A percentile compares a stretch with the other conserved stretches of the same genome.
phyloP scores from a whole-genome alignment of 2,888 invertebrate genomes.

The Embidobia sp. region DNA sequence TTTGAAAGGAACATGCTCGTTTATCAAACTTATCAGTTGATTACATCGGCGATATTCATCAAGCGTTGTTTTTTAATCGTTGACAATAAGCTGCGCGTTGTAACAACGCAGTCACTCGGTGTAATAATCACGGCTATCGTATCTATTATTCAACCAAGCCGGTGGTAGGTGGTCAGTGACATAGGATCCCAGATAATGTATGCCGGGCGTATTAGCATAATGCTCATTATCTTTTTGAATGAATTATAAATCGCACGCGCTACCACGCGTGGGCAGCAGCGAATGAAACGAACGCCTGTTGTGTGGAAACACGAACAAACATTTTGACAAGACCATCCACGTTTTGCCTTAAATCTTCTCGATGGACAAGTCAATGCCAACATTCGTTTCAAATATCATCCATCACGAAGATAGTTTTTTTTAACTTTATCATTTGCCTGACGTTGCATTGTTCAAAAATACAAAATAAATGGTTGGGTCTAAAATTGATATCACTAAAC shows the following conservation, averaged over 20 bases:
- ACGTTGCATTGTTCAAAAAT: too few species aligned
- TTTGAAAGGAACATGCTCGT: too few species aligned
- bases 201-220: conserved; percentile 75
- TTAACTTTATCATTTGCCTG: too few species aligned
- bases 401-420: conserved; percentile 1
- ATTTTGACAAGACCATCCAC: conserved; percentile 47
- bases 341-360: conserved; percentile 16
- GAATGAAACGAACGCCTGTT: conserved; percentile 43
- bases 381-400: conserved; percentile 10
- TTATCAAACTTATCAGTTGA: conserved; percentile 32
- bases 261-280: conserved; percentile 50
- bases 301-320: conserved; percentile 50
- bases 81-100: conserved; percentile 34
- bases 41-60: conserved; percentile 30
- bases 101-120: conserved; percentile 31
- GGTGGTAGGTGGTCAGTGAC: conserved; percentile 78
- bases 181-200: conserved; percentile 74
- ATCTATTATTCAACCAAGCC: conserved; percentile 70
- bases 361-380: background rate
- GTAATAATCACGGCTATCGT: conserved; percentile 55
- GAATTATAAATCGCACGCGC: conserved; percentile 71
- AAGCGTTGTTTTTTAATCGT: conserved; percentile 29
- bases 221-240: conserved; percentile 72
- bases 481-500: too few species aligned
- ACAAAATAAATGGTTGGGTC: too few species aligned